Conservation (phyloP, 2,888 invertebrate species). For the Cyclophora albipunctata region DNA sequence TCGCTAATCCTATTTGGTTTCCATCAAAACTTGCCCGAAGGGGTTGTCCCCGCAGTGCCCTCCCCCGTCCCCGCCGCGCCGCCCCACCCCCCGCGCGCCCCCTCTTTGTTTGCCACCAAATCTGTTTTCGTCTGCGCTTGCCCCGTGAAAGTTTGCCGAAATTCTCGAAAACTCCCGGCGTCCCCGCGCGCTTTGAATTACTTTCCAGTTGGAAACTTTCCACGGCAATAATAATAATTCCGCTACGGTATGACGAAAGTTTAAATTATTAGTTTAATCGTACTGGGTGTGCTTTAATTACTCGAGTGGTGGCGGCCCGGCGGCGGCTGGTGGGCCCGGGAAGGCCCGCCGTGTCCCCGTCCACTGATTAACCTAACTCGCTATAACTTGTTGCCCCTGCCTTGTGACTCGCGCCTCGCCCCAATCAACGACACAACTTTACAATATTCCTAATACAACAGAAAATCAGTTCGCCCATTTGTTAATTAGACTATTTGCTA, state of each 20-base stretch:
- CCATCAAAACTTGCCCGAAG: conserved; percentile 69
- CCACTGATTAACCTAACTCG: conserved; percentile 42
- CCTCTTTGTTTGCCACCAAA: conserved; percentile 65
- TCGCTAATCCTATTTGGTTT: conserved; percentile 70
- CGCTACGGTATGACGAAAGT: conserved; percentile 66
- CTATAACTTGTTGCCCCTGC: conserved; percentile 21
- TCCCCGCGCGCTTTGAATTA: conserved; percentile 47
- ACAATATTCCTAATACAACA: too few relatives aligned
- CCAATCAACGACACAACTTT: too few relatives aligned
- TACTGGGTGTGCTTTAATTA: conserved; percentile 63
- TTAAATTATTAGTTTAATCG: conserved; percentile 73
- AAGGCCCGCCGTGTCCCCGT: conserved; percentile 26
- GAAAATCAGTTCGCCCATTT: too few relatives aligned
- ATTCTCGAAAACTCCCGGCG: conserved; percentile 48
- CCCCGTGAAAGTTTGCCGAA: conserved; percentile 55
- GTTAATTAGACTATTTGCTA: too few relatives aligned
- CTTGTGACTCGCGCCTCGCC: too few relatives aligned
- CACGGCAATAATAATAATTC: conserved; percentile 68
- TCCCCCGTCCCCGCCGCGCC: conserved; percentile 20
- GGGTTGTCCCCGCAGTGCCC: conserved; percentile 35
- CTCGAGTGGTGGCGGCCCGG: conserved; percentile 22
- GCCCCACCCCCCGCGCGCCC: conserved; percentile 22
- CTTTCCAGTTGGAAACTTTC: conserved; percentile 69
- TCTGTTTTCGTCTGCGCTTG: conserved; percentile 61
- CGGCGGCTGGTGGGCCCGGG: conserved; percentile 8